Evolutionary conservation across 2,797 vertebrate species (phyloP).

Genomic region (Tokudaia tokunoshimensis): DNA sequence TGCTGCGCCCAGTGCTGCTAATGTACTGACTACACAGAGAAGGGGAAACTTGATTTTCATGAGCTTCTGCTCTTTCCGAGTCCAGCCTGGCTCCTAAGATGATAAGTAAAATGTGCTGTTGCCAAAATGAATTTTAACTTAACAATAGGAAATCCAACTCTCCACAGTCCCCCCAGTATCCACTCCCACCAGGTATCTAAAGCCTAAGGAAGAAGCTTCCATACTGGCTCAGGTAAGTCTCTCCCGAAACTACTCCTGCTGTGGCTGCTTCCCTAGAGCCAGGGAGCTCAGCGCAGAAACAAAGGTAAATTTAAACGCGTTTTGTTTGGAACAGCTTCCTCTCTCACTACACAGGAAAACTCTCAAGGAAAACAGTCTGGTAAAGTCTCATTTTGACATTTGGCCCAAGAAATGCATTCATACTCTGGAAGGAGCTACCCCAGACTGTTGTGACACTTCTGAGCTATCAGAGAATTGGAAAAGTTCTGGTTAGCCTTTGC

Average conservation of each 20-base stretch:
- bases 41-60: slow-evolving; percentile 86
- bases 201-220: slow-evolving; percentile 65
- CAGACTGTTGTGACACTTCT: slow-evolving; percentile 16
- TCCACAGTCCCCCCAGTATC: slow-evolving; percentile 66
- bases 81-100: slow-evolving; percentile 73
- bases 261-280: slow-evolving; percentile 21
- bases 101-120: slow-evolving; percentile 79
- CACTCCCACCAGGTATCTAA: slow-evolving; percentile 63
- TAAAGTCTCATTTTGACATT: slow-evolving; percentile 49
- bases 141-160: slow-evolving; percentile 51
- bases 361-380: slow-evolving; percentile 47
- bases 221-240: slow-evolving; percentile 70
- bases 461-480: neutral
- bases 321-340: slow-evolving; percentile 64
- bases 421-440: neutral
- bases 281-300: slow-evolving; percentile 22
- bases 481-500: neutral
- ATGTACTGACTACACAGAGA: slow-evolving; percentile 78
- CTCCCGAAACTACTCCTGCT: slow-evolving; percentile 27
- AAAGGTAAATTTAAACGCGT: slow-evolving; percentile 35
- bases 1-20: slow-evolving; percentile 74
- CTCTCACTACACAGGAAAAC: neutral
- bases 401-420: slow-evolving; percentile 56
- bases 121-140: slow-evolving; percentile 46
- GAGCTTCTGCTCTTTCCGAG: slow-evolving; percentile 67